phyloP scores from a whole-genome alignment of 92 coral and sea anemone species.

The Epizoanthus scotinus region DNA sequence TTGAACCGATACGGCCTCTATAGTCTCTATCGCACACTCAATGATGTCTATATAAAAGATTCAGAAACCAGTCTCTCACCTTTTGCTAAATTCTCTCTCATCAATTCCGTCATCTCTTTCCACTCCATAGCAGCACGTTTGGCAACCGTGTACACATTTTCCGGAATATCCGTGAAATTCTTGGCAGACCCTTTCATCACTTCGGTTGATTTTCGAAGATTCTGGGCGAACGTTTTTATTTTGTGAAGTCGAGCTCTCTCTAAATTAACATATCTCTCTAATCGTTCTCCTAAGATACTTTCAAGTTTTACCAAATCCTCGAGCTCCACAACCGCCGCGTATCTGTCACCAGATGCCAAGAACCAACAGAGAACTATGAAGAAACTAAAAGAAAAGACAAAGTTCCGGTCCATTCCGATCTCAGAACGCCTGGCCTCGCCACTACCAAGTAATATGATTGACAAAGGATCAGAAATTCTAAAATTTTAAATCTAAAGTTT shows the following conservation, averaged over 20 bases:
- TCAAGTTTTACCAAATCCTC: constrained; percentile 75
- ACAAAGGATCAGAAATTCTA: constrained; percentile 23
- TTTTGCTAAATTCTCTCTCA: constrained; percentile 50
- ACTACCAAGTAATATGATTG: constrained; percentile 1
- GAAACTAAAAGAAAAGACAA: not conserved
- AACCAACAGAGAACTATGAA: not conserved
- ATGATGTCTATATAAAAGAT: no score
- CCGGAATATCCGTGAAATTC: constrained; percentile 55
- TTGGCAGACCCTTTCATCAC: constrained; percentile 40
- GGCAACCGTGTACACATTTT: constrained; percentile 48
- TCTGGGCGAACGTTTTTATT: constrained; percentile 57
- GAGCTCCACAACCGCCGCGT: constrained; percentile 79
- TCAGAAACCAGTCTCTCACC: constrained; percentile 53
- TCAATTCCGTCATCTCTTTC: constrained; percentile 52
- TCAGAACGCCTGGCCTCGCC: no score
- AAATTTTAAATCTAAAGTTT: not conserved
- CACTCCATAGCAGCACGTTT: constrained; percentile 73
- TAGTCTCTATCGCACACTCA: no score
- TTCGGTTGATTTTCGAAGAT: constrained; percentile 50
- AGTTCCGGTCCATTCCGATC: constrained; percentile 6
- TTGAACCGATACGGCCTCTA: no score
- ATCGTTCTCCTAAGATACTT: constrained; percentile 54
- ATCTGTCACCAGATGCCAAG: constrained; percentile 32
- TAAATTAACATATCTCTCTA: constrained; percentile 55
- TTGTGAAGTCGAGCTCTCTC: constrained; percentile 56